phyloP scores from a whole-genome alignment of 1,140 invertebrate species.

The roundworm (Caenorhabditis elegans) region DNA sequence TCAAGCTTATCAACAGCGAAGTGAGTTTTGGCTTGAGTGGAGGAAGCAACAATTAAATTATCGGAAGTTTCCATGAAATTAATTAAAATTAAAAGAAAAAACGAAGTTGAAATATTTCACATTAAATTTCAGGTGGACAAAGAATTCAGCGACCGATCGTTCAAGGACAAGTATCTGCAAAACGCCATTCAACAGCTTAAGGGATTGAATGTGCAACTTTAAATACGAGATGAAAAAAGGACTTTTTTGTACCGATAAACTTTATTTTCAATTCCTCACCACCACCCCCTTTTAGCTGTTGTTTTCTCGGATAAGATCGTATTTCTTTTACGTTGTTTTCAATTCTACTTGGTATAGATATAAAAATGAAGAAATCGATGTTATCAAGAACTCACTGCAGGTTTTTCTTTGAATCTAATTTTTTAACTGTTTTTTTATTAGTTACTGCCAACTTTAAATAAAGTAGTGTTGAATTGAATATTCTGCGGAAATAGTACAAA shows the following conservation, averaged over 20 bases:
- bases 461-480: not conserved
- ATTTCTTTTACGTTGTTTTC: constrained; percentile 16
- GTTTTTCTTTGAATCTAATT: not conserved
- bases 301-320: constrained; percentile 21
- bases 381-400: not conserved
- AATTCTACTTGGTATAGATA: constrained; percentile 4
- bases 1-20: constrained; percentile 58
- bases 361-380: not conserved
- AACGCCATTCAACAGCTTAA: constrained; percentile 61
- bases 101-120: no score
- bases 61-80: no score
- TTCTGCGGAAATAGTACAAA: no score
- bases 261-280: constrained; percentile 24
- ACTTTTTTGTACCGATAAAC: constrained; percentile 9
- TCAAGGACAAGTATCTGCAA: constrained; percentile 63
- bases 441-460: not conserved
- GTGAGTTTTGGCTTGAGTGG: constrained; percentile 18
- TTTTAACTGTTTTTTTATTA: not conserved
- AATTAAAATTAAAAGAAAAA: no score
- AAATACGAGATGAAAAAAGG: constrained; percentile 9
- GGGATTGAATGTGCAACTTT: constrained; percentile 43
- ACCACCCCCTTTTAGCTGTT: constrained; percentile 10
- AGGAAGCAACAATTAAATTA: not conserved
- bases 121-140: constrained; percentile 40
- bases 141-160: constrained; percentile 51